Conservation (phyloP, 2,888 invertebrate species). For the Cyclophora punctaria region DNA sequence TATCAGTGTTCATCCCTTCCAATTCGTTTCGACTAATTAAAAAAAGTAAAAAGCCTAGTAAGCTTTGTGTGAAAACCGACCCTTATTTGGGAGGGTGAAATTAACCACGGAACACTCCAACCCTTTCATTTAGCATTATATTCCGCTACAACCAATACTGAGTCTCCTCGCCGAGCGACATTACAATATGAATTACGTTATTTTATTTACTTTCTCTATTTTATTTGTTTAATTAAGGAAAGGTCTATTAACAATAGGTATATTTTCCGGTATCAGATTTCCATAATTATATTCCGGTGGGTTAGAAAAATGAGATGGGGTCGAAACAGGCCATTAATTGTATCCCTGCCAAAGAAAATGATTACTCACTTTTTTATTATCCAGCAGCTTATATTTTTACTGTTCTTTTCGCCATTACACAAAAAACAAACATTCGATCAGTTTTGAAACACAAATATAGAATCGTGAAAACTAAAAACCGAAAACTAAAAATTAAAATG, state of each 20-base stretch:
- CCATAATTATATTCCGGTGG: neutral
- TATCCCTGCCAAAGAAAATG: too few species aligned
- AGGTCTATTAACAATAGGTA: slow-evolving; percentile 3
- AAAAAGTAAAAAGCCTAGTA: slow-evolving; percentile 14
- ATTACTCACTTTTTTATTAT: too few species aligned
- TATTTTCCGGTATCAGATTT: slow-evolving; percentile 2
- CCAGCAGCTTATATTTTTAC: too few species aligned
- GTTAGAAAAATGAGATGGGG: too few species aligned
- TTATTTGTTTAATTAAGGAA: slow-evolving; percentile 17
- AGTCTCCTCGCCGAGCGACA: slow-evolving; percentile 12
- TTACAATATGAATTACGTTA: slow-evolving; percentile 20
- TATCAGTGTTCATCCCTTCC: neutral
- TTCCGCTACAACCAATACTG: slow-evolving; percentile 20
- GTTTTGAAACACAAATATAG: too few species aligned
- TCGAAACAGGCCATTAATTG: too few species aligned
- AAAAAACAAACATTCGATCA: too few species aligned
- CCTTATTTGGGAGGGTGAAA: slow-evolving; percentile 20
- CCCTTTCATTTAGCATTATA: slow-evolving; percentile 23
- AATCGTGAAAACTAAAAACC: neutral
- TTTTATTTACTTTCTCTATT: slow-evolving; percentile 19
- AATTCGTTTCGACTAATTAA: slow-evolving; percentile 13
- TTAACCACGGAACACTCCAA: slow-evolving; percentile 22
- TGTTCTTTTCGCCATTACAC: too few species aligned
- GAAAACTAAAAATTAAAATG: slow-evolving; percentile 10
- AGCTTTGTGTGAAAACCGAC: slow-evolving; percentile 16